phyloP scores from a whole-genome alignment of 2,797 vertebrate species.

The Melanotaenia boesemani region DNA sequence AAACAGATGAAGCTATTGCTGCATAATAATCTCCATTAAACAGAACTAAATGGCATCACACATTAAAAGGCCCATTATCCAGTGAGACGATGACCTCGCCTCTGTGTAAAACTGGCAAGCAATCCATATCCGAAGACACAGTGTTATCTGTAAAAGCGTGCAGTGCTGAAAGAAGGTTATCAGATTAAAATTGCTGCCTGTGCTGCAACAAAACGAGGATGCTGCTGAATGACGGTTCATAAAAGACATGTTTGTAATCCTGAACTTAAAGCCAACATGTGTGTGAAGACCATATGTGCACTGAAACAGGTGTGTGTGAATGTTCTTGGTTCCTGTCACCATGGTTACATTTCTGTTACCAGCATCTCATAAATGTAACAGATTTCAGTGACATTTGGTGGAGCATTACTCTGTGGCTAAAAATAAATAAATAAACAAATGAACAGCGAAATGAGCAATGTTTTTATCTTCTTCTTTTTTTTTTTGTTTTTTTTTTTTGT shows the following conservation, averaged over 20 bases:
- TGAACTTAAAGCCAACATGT: not conserved
- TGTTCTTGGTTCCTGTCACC: not conserved
- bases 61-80: slow-evolving; percentile 71
- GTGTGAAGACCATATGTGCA: slow-evolving; percentile 3
- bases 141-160: slow-evolving; percentile 38
- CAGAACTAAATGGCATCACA: slow-evolving; percentile 58
- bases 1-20: slow-evolving; percentile 67
- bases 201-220: not conserved
- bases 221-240: not conserved
- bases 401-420: not conserved
- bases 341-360: slow-evolving; percentile 18
- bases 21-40: slow-evolving; percentile 75
- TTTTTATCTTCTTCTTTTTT: not conserved
- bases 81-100: slow-evolving; percentile 46
- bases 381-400: slow-evolving; percentile 4
- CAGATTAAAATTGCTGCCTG: slow-evolving; percentile 43
- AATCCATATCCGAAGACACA: slow-evolving; percentile 42
- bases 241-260: slow-evolving; percentile 3
- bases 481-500: not conserved
- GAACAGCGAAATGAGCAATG: not conserved
- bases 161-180: slow-evolving; percentile 28
- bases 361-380: not conserved
- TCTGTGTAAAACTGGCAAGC: slow-evolving; percentile 47
- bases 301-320: slow-evolving; percentile 5
- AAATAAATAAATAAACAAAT: not conserved